Percentiles rank a stretch among this genome's conserved stretches.
phyloP scores from a whole-genome alignment of 2,888 invertebrate genomes.

The Augiades crinisus region DNA sequence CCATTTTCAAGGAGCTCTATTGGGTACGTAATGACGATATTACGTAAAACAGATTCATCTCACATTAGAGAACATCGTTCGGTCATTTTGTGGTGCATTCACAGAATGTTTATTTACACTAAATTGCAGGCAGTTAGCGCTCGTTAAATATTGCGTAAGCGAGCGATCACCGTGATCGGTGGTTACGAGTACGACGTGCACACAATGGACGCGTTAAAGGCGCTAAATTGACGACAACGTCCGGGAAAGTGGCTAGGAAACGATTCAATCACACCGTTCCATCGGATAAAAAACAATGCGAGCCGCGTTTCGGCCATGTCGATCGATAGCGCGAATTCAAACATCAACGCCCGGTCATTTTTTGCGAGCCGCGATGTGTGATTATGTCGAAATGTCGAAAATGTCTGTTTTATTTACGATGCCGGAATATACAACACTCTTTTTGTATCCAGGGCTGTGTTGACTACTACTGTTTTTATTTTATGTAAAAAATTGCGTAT shows the following conservation, averaged over 20 bases:
- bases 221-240: conserved; percentile 51
- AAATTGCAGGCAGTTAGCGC: conserved; percentile 42
- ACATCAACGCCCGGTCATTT: not conserved
- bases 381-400: no score
- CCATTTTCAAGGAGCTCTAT: no score
- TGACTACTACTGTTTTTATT: no score
- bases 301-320: conserved; percentile 6
- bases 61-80: conserved; percentile 21
- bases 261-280: conserved; percentile 40
- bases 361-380: not conserved
- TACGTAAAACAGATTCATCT: conserved; percentile 15
- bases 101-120: conserved; percentile 36
- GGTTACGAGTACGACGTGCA: conserved; percentile 36
- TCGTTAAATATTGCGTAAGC: conserved; percentile 52
- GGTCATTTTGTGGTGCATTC: conserved; percentile 16
- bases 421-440: no score
- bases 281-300: conserved; percentile 7
- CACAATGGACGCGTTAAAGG: conserved; percentile 41
- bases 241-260: conserved; percentile 64
- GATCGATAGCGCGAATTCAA: conserved; percentile 6
- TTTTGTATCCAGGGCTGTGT: no score
- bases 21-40: no score
- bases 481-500: no score
- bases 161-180: conserved; percentile 43
- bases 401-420: no score